phyloP scores from a whole-genome alignment of 2,797 vertebrate species.

The Rhinella marina region DNA sequence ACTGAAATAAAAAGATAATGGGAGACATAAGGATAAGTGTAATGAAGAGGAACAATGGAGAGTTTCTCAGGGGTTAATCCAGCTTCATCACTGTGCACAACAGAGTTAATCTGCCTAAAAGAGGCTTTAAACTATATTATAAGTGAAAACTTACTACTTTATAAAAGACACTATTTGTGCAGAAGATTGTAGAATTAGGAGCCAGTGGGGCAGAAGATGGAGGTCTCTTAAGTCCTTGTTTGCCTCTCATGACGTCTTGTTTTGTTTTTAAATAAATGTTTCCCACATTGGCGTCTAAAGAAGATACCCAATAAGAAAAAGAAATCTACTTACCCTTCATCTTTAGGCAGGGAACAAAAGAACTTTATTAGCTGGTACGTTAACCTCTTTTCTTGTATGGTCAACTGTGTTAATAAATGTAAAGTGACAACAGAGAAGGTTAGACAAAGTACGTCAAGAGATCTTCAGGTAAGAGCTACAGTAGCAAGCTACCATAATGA shows the following conservation, averaged over 20 bases:
- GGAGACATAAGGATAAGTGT: conserved; percentile 74
- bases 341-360: conserved; percentile 64
- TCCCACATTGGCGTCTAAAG: conserved; percentile 68
- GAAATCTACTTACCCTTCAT: conserved; percentile 65
- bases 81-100: conserved; percentile 70
- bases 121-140: conserved; percentile 71
- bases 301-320: conserved; percentile 62
- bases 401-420: conserved; percentile 22
- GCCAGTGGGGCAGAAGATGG: conserved; percentile 72
- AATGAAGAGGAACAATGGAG: conserved; percentile 76
- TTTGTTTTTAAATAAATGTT: conserved; percentile 69
- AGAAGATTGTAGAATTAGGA: conserved; percentile 74
- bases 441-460: neutral
- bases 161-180: conserved; percentile 73
- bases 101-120: conserved; percentile 73
- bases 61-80: conserved; percentile 75
- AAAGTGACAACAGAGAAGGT: conserved; percentile 13
- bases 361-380: conserved; percentile 12
- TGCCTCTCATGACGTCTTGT: conserved; percentile 67
- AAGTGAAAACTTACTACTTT: conserved; percentile 74
- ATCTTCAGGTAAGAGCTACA: neutral
- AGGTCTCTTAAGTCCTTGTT: conserved; percentile 69
- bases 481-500: too few relatives aligned
- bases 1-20: conserved; percentile 73
- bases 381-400: conserved; percentile 12